phyloP scores from a whole-genome alignment of 2,113 vertebrate species.

The Lagopus muta region DNA sequence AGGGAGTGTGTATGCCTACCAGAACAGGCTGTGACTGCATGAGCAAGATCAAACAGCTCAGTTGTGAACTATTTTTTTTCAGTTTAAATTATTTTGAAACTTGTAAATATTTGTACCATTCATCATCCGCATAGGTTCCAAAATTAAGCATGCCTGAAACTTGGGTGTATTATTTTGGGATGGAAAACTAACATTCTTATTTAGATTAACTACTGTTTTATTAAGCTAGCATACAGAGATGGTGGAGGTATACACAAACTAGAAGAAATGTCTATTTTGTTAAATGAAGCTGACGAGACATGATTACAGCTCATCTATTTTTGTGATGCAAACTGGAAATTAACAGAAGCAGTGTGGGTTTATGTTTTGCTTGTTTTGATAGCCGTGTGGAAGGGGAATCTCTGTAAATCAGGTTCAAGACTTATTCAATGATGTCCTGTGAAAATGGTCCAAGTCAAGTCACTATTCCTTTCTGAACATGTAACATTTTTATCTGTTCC shows the following conservation, averaged over 20 bases:
- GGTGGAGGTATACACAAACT: slow-evolving; percentile 48
- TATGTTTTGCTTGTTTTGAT: slow-evolving; percentile 13
- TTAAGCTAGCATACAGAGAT: slow-evolving; percentile 42
- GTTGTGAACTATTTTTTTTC: not conserved
- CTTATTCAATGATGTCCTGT: slow-evolving; percentile 36
- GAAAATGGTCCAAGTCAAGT: slow-evolving; percentile 28
- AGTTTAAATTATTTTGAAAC: slow-evolving; percentile 50
- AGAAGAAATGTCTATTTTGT: slow-evolving; percentile 51
- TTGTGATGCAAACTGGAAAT: slow-evolving; percentile 36
- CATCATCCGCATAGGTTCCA: slow-evolving; percentile 47
- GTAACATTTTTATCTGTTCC: not conserved
- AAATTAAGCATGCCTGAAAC: slow-evolving; percentile 40
- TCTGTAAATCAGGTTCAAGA: slow-evolving; percentile 25
- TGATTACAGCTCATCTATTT: slow-evolving; percentile 45
- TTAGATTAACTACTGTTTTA: slow-evolving; percentile 67
- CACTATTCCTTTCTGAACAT: not conserved
- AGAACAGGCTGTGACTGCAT: not conserved
- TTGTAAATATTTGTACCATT: slow-evolving; percentile 62
- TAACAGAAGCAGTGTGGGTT: slow-evolving; percentile 44
- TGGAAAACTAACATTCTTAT: slow-evolving; percentile 56
- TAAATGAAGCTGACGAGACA: slow-evolving; percentile 33
- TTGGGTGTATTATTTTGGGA: slow-evolving; percentile 31
- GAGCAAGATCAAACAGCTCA: not conserved
- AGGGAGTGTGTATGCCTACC: slow-evolving; percentile 20
- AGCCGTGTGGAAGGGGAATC: slow-evolving; percentile 7